Percentiles rank a stretch among this genome's conserved stretches.
phyloP scores from a whole-genome alignment of 2,888 invertebrate genomes.

The Aphrophora alni region DNA sequence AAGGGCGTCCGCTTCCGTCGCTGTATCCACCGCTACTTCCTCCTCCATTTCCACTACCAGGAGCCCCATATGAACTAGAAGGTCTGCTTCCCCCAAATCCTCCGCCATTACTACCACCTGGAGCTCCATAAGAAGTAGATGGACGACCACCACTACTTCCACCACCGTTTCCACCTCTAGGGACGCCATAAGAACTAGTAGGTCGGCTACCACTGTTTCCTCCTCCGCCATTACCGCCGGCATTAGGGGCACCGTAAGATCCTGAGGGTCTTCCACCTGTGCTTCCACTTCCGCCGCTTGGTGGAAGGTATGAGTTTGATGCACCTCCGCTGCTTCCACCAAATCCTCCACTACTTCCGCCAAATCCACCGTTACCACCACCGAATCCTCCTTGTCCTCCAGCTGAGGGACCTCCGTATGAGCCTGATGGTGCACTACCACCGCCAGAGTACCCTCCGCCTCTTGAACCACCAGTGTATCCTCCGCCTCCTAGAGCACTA shows the following conservation, averaged over 20 bases:
- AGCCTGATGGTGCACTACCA: conserved; percentile 14
- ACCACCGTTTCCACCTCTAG: conserved; percentile 4
- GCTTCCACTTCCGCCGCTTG: neutral
- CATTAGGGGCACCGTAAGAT: conserved; percentile 16
- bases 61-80: conserved; percentile 27
- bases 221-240: neutral
- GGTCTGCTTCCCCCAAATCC: conserved; percentile 9
- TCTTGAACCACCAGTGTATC: neutral
- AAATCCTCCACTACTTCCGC: conserved; percentile 4
- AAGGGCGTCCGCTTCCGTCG: conserved; percentile 18
- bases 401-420: conserved; percentile 19
- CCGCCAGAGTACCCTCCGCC: neutral
- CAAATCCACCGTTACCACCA: neutral
- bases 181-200: conserved; percentile 16
- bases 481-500: neutral
- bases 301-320: neutral
- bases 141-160: conserved; percentile 24
- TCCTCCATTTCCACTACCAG: conserved; percentile 12
- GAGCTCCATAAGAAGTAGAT: conserved; percentile 28
- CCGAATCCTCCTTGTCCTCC: neutral
- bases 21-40: neutral
- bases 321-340: neutral
- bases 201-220: conserved; percentile 13
- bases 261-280: conserved; percentile 25
- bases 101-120: conserved; percentile 16